phyloP scores from a whole-genome alignment of 2,797 vertebrate species.

The Pelochelys cantorii region DNA sequence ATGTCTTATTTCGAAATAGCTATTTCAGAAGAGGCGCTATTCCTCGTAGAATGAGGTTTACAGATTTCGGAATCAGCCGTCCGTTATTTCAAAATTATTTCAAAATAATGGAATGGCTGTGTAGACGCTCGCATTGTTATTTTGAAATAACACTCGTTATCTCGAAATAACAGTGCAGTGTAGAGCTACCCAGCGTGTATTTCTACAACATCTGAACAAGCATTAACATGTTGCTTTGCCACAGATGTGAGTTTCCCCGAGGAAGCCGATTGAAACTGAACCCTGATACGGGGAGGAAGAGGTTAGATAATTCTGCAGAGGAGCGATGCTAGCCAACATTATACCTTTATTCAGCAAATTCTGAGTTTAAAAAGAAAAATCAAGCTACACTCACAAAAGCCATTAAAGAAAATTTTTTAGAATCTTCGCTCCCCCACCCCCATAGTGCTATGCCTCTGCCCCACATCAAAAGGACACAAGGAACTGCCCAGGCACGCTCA shows the following conservation, averaged over 20 bases:
- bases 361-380: neutral
- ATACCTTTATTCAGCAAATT: neutral
- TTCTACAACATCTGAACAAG: neutral
- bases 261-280: neutral
- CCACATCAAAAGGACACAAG: neutral
- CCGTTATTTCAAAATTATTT: no score
- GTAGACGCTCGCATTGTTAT: no score
- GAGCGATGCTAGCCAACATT: neutral
- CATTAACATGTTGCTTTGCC: slow-evolving; percentile 6
- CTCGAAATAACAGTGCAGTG: no score
- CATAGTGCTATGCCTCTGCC: no score
- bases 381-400: neutral
- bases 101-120: no score
- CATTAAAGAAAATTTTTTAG: neutral
- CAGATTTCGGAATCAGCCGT: no score
- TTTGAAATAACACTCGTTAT: no score
- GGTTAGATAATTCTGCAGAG: neutral
- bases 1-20: no score
- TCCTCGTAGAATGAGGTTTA: no score
- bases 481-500: neutral
- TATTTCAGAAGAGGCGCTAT: no score
- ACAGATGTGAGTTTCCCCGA: neutral
- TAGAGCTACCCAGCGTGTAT: neutral
- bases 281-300: neutral
- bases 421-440: neutral